A percentile compares a stretch with the other conserved stretches of the same genome.
Evolutionary conservation across 2,888 invertebrate genomes (phyloP).

Genomic region (Drosophila anomalata): DNA sequence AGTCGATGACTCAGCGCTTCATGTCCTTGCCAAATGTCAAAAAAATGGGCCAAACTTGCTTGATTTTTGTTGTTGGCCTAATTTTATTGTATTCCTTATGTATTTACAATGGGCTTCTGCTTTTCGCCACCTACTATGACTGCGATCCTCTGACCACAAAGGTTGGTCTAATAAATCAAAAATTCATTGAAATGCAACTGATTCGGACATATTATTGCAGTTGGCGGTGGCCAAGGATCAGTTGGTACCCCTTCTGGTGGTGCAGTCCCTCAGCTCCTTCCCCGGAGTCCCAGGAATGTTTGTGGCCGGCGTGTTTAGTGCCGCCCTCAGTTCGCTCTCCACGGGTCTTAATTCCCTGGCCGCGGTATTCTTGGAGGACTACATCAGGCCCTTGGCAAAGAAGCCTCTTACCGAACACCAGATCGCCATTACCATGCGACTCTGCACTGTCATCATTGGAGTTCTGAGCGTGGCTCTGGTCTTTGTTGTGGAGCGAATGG

Average conservation of each 20-base stretch:
- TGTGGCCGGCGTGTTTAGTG: conserved; percentile 95
- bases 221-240: conserved; percentile 91
- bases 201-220: conserved; percentile 82
- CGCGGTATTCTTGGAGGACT: conserved; percentile 91
- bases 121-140: conserved; percentile 89
- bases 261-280: conserved; percentile 90
- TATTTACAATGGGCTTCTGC: conserved; percentile 89
- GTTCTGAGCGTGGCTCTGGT: conserved; percentile 87
- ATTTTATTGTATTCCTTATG: conserved; percentile 86
- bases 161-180: conserved; percentile 84
- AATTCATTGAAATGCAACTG: background rate
- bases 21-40: conserved; percentile 89
- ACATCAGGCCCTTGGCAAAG: conserved; percentile 88
- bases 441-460: conserved; percentile 88
- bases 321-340: conserved; percentile 92
- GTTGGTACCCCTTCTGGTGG: conserved; percentile 92
- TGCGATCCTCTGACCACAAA: conserved; percentile 92
- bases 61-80: conserved; percentile 87
- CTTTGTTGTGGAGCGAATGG: conserved; percentile 89
- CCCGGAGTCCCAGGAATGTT: conserved; percentile 94
- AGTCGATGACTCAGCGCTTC: conserved; percentile 93
- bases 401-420: conserved; percentile 85
- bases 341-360: conserved; percentile 92
- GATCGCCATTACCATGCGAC: conserved; percentile 86
- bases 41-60: conserved; percentile 88